Percentiles rank a stretch among this genome's conserved stretches.
Conservation (phyloP, 1,140 invertebrate species). For the Trichonephila clavipes region DNA sequence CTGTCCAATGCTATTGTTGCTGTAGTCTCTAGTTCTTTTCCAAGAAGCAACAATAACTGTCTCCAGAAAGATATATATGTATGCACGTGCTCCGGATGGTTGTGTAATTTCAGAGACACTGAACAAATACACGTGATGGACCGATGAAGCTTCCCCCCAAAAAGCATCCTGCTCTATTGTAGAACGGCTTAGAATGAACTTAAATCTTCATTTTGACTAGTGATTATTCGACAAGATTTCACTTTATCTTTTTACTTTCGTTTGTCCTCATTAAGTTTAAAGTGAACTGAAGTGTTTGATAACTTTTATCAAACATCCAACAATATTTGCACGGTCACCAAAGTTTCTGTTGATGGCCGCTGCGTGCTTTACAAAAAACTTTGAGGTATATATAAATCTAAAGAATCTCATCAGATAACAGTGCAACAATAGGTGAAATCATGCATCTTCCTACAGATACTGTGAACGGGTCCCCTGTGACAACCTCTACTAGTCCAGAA, state of each 20-base stretch:
- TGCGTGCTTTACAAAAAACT: background rate
- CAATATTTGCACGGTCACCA: background rate
- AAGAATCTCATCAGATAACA: background rate
- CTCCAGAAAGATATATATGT: background rate
- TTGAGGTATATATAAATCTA: background rate
- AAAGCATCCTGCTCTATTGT: no score
- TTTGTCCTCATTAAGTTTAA: no score
- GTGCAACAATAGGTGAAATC: background rate
- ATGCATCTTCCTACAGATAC: conserved; percentile 64
- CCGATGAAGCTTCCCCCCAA: background rate
- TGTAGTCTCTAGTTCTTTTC: background rate
- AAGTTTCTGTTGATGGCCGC: background rate
- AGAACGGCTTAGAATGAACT: no score
- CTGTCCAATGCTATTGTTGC: background rate
- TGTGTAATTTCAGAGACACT: background rate
- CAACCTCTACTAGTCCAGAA: background rate
- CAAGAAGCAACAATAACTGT: background rate
- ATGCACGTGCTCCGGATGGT: background rate
- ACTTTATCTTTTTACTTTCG: no score
- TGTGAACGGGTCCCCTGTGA: background rate
- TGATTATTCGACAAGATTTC: no score
- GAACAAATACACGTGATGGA: background rate
- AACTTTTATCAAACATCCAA: background rate
- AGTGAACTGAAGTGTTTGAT: background rate
- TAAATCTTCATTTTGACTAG: no score